Conservation (phyloP, 2,888 invertebrate species). For the Prosapia bicincta region DNA sequence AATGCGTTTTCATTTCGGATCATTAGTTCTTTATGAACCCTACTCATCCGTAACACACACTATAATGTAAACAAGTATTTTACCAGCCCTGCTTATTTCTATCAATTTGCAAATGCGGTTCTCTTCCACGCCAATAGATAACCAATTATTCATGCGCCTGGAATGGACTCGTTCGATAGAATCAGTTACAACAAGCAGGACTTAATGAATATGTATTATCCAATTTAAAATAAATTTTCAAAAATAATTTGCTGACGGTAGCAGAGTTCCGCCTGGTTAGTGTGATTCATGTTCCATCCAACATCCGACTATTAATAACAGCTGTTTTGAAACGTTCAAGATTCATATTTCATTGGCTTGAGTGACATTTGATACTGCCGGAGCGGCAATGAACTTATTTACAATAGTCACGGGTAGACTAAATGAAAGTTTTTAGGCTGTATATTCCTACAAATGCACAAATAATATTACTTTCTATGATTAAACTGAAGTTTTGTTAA, state of each 20-base stretch:
- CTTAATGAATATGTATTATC: not conserved
- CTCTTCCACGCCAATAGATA: not conserved
- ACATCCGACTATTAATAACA: not conserved
- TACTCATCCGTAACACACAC: too few species aligned
- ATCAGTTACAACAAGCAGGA: not conserved
- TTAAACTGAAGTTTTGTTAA: too few species aligned
- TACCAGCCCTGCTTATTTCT: too few species aligned
- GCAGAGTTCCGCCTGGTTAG: not conserved
- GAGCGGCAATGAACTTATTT: too few species aligned
- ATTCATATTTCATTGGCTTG: not conserved
- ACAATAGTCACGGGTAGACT: too few species aligned
- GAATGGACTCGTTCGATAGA: not conserved
- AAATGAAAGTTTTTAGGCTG: too few species aligned
- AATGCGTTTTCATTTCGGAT: too few species aligned
- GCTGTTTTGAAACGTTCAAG: not conserved
- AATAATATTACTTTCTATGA: too few species aligned
- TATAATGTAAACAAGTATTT: too few species aligned
- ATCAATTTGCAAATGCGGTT: slow-evolving; percentile 31
- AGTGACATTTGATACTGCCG: not conserved
- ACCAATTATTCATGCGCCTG: not conserved
- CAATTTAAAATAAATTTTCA: not conserved
- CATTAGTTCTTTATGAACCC: too few species aligned
- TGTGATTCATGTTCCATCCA: not conserved
- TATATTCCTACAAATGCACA: too few species aligned
- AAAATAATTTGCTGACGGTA: not conserved